Evolutionary conservation across 2,888 invertebrate species (phyloP), one percentile per base, ranked within the genome.

Genomic region (Drosophila kambysellisi): DNA sequence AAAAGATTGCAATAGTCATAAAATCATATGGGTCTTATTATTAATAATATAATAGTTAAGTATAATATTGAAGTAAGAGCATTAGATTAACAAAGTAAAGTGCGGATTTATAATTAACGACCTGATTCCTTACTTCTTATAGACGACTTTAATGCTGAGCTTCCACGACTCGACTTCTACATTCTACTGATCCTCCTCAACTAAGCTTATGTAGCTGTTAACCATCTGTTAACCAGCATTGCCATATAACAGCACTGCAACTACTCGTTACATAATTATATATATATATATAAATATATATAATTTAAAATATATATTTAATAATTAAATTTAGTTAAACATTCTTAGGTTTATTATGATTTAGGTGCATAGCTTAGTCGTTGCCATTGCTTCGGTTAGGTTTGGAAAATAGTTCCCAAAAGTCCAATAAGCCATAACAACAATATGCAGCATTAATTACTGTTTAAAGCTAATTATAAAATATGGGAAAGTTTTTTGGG

Each of bases 391-490:
- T 17, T 20, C 30, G 67, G 33, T 41, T 25, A 32, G 41, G 12
- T 67, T 67, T 39, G 20, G 15, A 29, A 17, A 69, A 68, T 48
- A 37, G 57, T 57, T 50, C 69, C 67, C 67, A 29, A 12, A 17
- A 29, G 67, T 20, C 48, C 69, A 54, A 48, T 67, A 54, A 33
- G 67, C 54, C 50, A 35, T 58, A 67, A 65, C 52, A 70, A 63
- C 48, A 66, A 68, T 71, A 61, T 68, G 57, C 70, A 69, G 60
- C 68, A 71, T 79, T 79, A 79, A 76, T 82, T 79, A 64, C 64
- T 70, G 57, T 69, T 74, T 82, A 73, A 80, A 62, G 57, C 77
- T 76, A 63, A 82, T 79, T 71, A 59, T 67, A 71, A 64, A 64
- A 79, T 79, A 70, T 66, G 39, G 52, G 53, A 54, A 73, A 30